Base-by-base conservation (phyloP, 2,888 invertebrate genomes). In the Campoplex nolae region DNA sequence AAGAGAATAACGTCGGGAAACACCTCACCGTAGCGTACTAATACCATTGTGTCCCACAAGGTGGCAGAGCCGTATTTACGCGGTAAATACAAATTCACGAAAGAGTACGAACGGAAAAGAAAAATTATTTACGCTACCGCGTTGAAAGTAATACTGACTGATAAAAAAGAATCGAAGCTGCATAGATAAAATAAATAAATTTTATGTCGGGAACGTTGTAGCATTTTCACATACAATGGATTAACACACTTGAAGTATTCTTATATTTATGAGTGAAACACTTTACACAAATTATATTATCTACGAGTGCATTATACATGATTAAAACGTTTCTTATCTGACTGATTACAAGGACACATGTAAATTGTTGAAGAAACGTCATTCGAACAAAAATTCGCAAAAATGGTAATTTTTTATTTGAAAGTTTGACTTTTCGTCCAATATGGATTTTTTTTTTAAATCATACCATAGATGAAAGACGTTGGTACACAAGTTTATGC, bases 1-100 rank as follows among this genome's bases (percentile, higher is more conserved):
- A 32, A 2, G 73, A 74, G n/a, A 79, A 58, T 9, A 54, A 28
- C 11, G 28, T 18, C 16, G 38, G 16, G 32, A 51, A 8, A 13
- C 58, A 58, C 58, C 58, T 13, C 58, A 23, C 28, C 56, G 18
- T 2, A 3, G 23, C 11, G 23, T 32, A 45, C 51, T 32, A 73
- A 32, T 73, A 28, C 35, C 51, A 32, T 7, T 56, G 38, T 38
- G 35, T 56, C 73, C 7, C 54, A n/a, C 23, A 35, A 74, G 58
- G 16, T 74, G 42, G 58, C 74, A 13, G 16, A 13, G 16, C 35
- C n/a, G 9, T 28, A 45, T 1, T 38, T n/a, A 51, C 62, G 51
- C 65, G 48, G 32, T 48, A 73, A 80, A 73, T 80, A 48, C 80
- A 65, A 78, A 18, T 68, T 16, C 16, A 1, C 51, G 28, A 73